Evolutionary conservation across 2,113 vertebrate genomes (phyloP).

Genomic region (Paradisaea rubra): DNA sequence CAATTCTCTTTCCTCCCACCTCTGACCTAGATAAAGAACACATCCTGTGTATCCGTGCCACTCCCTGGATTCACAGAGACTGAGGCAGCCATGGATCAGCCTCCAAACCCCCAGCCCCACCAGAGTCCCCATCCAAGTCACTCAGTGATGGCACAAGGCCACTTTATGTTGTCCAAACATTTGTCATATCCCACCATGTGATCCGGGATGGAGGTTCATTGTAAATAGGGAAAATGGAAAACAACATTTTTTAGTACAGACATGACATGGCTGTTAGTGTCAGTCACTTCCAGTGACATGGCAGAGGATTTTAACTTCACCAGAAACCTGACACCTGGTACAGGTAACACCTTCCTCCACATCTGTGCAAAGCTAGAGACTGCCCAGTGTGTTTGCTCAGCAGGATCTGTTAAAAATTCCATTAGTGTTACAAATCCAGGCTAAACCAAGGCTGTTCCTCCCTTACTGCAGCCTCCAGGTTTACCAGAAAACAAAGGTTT

Average conservation of each 20-base stretch:
- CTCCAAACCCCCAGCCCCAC: not conserved
- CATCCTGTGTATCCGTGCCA: not conserved
- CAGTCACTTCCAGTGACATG: not conserved
- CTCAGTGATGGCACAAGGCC: not conserved
- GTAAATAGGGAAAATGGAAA: not conserved
- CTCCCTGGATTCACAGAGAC: not conserved
- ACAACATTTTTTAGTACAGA: not conserved
- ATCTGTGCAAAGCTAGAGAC: not conserved
- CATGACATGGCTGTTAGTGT: too few species aligned
- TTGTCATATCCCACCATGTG: not conserved
- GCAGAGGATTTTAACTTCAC: not conserved
- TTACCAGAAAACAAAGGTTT: not conserved
- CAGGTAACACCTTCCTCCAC: not conserved
- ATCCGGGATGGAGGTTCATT: not conserved
- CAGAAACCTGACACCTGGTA: not conserved
- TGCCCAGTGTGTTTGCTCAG: not conserved
- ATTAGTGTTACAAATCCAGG: not conserved
- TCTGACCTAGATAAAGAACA: slow-evolving; percentile 4
- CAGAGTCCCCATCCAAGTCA: not conserved
- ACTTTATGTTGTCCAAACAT: not conserved
- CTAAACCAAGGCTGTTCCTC: not conserved
- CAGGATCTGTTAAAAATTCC: not conserved
- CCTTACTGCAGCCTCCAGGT: not conserved
- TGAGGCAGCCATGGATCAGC: not conserved
- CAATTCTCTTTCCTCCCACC: not conserved